Conservation (phyloP, 2,113 vertebrate species). For the Amphilophus citrinellus region DNA sequence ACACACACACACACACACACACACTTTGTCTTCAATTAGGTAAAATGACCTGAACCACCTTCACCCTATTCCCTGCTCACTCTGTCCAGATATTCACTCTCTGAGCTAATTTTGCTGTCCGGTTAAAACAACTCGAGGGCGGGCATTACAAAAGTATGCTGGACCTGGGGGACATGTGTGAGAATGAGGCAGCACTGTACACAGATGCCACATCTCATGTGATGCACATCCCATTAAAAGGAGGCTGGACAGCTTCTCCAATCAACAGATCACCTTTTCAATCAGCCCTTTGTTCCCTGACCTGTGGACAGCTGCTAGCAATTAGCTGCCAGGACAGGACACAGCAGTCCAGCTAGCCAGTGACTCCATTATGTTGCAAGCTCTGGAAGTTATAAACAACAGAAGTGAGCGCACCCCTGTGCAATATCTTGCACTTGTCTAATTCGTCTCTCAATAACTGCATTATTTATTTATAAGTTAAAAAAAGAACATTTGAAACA, state of each 20-base stretch:
- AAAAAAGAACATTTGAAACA: neutral
- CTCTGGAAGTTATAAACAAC: slow-evolving; percentile 24
- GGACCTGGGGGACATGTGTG: slow-evolving; percentile 33
- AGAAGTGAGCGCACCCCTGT: accelerated
- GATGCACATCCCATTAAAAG: slow-evolving; percentile 78
- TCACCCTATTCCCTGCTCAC: neutral
- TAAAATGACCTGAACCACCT: slow-evolving; percentile 15
- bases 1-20: neutral
- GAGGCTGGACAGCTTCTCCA: slow-evolving; percentile 70
- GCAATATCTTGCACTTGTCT: neutral
- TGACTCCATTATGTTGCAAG: slow-evolving; percentile 63
- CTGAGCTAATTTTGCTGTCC: slow-evolving; percentile 10
- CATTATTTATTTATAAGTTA: no score
- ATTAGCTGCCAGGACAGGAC: slow-evolving; percentile 80
- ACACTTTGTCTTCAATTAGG: neutral
- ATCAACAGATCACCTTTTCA: slow-evolving; percentile 83
- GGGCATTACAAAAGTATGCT: slow-evolving; percentile 48
- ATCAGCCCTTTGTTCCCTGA: slow-evolving; percentile 79
- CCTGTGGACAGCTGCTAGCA: slow-evolving; percentile 79
- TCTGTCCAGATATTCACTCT: slow-evolving; percentile 4
- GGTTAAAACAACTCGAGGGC: slow-evolving; percentile 57
- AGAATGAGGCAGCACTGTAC: slow-evolving; percentile 64
- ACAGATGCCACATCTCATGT: slow-evolving; percentile 79
- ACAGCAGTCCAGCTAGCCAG: slow-evolving; percentile 71
- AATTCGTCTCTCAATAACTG: neutral